Conservation (phyloP, 2,797 vertebrate genomes). For the Acipenser transmontanus region DNA sequence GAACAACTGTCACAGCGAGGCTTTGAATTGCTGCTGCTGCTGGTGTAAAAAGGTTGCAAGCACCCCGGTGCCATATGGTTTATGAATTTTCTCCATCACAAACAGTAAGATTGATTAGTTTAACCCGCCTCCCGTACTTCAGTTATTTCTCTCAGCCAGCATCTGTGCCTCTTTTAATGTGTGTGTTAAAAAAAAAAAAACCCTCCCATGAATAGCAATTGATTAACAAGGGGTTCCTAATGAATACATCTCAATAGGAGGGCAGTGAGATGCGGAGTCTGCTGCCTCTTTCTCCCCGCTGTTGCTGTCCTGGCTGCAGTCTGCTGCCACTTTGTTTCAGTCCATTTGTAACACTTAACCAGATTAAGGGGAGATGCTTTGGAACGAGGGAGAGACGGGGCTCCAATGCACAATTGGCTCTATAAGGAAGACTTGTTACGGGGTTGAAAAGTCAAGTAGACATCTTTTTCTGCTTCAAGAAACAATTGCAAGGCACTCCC, state of each 20-base stretch:
- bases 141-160: conserved; percentile 56
- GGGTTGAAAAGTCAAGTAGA: conserved; percentile 69
- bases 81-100: conserved; percentile 57
- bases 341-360: conserved; percentile 47
- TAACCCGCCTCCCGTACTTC: conserved; percentile 57
- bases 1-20: conserved; percentile 55
- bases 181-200: conserved; percentile 44
- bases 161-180: conserved; percentile 57
- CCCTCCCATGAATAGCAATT: conserved; percentile 65
- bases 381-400: conserved; percentile 26
- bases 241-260: conserved; percentile 68
- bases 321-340: conserved; percentile 35
- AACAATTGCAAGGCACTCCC: too few relatives aligned
- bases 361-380: conserved; percentile 33
- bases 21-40: conserved; percentile 31
- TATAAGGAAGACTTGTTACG: conserved; percentile 57
- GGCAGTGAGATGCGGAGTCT: conserved; percentile 41
- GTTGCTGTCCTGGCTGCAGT: conserved; percentile 27
- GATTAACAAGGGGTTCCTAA: conserved; percentile 57
- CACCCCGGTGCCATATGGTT: conserved; percentile 65
- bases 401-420: conserved; percentile 42
- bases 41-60: conserved; percentile 42
- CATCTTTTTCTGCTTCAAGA: conserved; percentile 20
- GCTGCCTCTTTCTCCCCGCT: conserved; percentile 24
- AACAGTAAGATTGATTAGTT: conserved; percentile 72